Evolutionary conservation across 1,140 invertebrate genomes (phyloP), one percentile per base, ranked within the genome.

Genomic region (Neodiprion virginianus): DNA sequence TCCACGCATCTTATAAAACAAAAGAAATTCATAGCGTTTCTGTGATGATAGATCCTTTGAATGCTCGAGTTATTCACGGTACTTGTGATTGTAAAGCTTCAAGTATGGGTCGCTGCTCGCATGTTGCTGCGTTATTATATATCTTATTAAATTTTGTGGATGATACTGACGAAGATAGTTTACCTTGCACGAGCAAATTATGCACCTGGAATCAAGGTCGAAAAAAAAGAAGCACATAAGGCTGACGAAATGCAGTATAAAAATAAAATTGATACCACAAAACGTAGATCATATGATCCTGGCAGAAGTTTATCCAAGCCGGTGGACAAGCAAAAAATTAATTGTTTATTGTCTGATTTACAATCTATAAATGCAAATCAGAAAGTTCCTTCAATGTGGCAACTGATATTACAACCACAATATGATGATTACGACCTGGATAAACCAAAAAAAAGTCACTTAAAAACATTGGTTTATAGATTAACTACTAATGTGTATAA

Each of bases 41-140:
- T 1, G 69, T 75, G n/a, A 75, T 75, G 69, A 48, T 75, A 1
- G 14, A 72, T 40, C 21, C 50, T 0, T 21, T 2, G 1, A 71
- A 23, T 71, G 69, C 9, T 1, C 48, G 28, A 71, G 69, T 72
- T 9, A 10, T 75, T 1, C 40, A 21, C 14, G 74, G 50, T 5
- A 71, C 7, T 50, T 75, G 74, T n/a, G 3, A 75, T 10, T 75
- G 74, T 61, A 75, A 75, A 72, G 74, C 49, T 14, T 75, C 74
- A 10, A 67, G 48, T 3, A 71, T 71, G 61, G 74, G 74, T 48
- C 74, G 74, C 8, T 75, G 74, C 21, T 14, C 40, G 10, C 69
- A 75, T 14, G 74, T 67, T 50, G 69, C 74, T n/a, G 69, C 74
- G 48, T n/a, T 75, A 11, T 47, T 75, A 21, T 71, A 71, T 71